Base-by-base conservation (phyloP, 2,797 vertebrate genomes). In the Mionectes olivaceus region DNA sequence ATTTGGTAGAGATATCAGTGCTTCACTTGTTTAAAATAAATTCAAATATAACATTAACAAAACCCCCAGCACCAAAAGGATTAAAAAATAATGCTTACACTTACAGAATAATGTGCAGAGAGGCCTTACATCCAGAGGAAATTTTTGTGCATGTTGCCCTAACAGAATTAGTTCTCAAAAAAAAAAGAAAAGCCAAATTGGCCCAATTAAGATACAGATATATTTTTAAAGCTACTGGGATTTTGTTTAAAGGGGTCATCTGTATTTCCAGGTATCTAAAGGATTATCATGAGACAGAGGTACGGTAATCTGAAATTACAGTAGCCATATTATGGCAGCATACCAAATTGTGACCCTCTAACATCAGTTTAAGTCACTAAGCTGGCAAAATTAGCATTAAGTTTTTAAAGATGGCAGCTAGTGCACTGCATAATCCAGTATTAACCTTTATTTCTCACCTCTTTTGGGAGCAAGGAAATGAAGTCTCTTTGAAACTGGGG, bases 401-500 rank as follows among this genome's bases (percentile, higher is more conserved):
- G 27, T 87, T 94, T 71, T 86, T 90, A 86, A 63, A 95, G 60
- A 68, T 63, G 60, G 85, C 59, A 91, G 76, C 59, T 77, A 47
- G 52, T 39, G 60, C 55, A 19, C 71, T 63, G 60, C 37, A 65
- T 10, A 67, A 80, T 75, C 63, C 35, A 77, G 19, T 5, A 52
- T 68, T 53, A 94, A 78, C 37, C 65, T 47, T 1, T 7, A 71
- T 77, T 97, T 85, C 98, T 98, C 97, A 99, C 99, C 99, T 99
- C 99, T 99, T 99, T 99, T 97, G 99, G 99, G 96, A 99, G 99
- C 98, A 99, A 98, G 89, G 99, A 99, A 98, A 99, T 99, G 98
- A 99, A 99, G 98, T 99, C 99, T 97, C 99, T 98, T 97, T 99
- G 99, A 98, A 99, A 99, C 98, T 99, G 99, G 59, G 99, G 99